Conservation (phyloP, 1,140 invertebrate genomes). For the Lucilia cuprina region DNA sequence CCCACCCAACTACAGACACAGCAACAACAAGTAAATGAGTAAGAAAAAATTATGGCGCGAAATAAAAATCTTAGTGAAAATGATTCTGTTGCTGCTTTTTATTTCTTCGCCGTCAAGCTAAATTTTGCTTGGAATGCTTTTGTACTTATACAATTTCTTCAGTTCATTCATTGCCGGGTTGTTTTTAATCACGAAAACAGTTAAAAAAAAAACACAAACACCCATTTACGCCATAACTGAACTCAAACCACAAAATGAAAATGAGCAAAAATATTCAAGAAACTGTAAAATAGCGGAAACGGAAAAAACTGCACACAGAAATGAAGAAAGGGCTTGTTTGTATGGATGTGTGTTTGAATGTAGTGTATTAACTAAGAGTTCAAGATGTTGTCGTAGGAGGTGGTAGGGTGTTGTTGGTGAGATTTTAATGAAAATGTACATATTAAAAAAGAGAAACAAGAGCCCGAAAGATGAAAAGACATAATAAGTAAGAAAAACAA, state of each 20-base stretch:
- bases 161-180: constrained; percentile 14
- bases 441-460: neutral
- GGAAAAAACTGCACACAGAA: neutral
- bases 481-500: neutral
- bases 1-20: neutral
- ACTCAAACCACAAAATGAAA: neutral
- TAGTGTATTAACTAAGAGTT: neutral
- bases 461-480: neutral
- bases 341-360: neutral
- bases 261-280: neutral
- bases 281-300: neutral
- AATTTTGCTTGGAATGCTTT: neutral
- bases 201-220: neutral
- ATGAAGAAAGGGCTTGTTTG: neutral
- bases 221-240: neutral
- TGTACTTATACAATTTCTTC: neutral
- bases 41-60: constrained; percentile 14
- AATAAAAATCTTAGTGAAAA: neutral
- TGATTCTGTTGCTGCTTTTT: neutral
- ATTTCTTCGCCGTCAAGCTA: neutral
- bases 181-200: constrained; percentile 27
- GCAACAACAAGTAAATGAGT: constrained; percentile 13
- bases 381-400: neutral
- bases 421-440: constrained; percentile 6
- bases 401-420: neutral